Evolutionary conservation across 2,113 vertebrate genomes (phyloP), one percentile per base, ranked within the genome.

Genomic region (Eulemur macaco): DNA sequence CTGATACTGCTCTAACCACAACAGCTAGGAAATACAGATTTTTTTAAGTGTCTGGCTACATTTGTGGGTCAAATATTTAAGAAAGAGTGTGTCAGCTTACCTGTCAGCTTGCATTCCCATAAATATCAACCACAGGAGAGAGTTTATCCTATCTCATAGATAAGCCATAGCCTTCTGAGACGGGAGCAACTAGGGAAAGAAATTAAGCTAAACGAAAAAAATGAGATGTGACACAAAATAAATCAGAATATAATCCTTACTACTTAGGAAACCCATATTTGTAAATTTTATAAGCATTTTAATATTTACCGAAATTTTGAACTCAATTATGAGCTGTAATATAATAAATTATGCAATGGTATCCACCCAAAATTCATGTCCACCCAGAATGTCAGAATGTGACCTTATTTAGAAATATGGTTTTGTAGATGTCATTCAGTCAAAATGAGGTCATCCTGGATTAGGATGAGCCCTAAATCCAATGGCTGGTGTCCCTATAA

Each of bases 21-120:
- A 0, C 47, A 89, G 31, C 27, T 63, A 78, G 83, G 60, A 93
- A 96, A 90, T 54, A 77, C 15, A 86, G 21, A 39, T 77, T 93
- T 80, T 93, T 88, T 86, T 73, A 94, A 91, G 29, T 91, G 18
- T 83, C 89, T 74, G 68, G 42, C 18, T 91, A 73, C 42, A 88
- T 86, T 89, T 96, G 47, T 89, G n/a, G 47, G 37, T 58, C 74
- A 95, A 74, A 69, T 91, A 56, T 68, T 34, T 97, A 87, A 96
- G 82, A 89, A 95, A 89, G 54, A 74, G 20, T 50, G 5, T 73
- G 78, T 94, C 21, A 91, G 42, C 31, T 92, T 95, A 71, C 66
- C 54, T 91, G 71, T 85, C 45, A 83, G 14, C 37, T 93, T 95
- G 15, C 10, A 76, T 74, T 81, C 78, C 7, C 77, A 85, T 47